A percentile compares a stretch with the other conserved stretches of the same genome.
Evolutionary conservation across 2,113 vertebrate species (phyloP).

Genomic region (Chinchilla lanigera): DNA sequence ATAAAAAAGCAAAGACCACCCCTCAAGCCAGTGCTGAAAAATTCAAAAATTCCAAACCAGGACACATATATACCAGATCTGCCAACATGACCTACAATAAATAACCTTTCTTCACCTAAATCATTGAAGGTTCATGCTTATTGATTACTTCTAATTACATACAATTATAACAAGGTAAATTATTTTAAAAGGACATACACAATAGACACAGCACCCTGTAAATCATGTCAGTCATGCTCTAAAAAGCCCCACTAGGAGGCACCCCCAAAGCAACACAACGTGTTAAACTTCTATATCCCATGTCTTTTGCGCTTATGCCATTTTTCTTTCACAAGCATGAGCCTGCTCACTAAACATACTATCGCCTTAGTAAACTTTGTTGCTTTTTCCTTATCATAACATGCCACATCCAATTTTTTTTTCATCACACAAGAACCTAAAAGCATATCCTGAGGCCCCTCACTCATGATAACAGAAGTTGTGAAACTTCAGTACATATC

Average conservation of each 20-base stretch:
- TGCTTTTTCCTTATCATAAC: not conserved
- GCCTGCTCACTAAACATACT: not conserved
- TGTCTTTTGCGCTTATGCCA: not conserved
- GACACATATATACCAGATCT: not conserved
- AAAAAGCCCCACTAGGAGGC: not conserved
- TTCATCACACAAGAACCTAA: not conserved
- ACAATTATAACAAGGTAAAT: not conserved
- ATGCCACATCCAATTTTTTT: not conserved
- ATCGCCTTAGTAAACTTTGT: not conserved
- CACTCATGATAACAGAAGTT: not conserved
- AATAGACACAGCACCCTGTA: not conserved
- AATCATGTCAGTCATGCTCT: not conserved
- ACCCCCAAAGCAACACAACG: not conserved
- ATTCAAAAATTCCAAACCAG: not conserved
- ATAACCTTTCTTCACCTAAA: not conserved
- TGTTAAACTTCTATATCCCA: not conserved
- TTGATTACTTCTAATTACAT: not conserved
- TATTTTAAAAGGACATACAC: not conserved
- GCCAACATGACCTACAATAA: not conserved
- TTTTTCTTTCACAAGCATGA: not conserved
- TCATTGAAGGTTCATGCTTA: not conserved
- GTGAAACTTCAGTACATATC: not conserved
- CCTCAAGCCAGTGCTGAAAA: not conserved
- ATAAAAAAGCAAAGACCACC: not conserved
- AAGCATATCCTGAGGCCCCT: not conserved